A percentile compares a stretch with the other conserved stretches of the same genome.
These are phyloP conservation scores for Spisula solida DNA, from an alignment of 2,888 invertebrate genomes.

Conservation along the genomic window DNA sequence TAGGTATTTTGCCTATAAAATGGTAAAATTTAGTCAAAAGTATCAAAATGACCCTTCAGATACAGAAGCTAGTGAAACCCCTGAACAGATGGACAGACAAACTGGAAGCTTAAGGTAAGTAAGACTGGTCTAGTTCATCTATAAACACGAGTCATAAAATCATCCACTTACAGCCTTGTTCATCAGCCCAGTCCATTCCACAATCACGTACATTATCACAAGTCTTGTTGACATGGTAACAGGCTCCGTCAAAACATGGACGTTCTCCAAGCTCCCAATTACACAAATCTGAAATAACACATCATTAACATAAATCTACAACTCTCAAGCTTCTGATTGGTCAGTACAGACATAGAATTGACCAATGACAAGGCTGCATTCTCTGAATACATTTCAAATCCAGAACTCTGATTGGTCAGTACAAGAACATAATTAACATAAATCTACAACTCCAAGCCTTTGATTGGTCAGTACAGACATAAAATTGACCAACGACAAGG, in stretches of 20 bases:
- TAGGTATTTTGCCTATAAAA: no score
- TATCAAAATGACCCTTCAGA: no score
- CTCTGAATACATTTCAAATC: no score
- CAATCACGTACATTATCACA: conserved; percentile 95
- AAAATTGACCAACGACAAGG: no score
- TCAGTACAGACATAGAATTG: neutral
- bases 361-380: no score
- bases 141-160: no score
- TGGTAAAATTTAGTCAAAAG: no score
- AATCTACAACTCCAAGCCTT: neutral
- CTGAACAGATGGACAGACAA: no score
- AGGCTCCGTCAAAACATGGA: conserved; percentile 92
- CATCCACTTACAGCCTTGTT: conserved; percentile 84
- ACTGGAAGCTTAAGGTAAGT: no score
- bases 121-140: no score
- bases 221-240: conserved; percentile 92
- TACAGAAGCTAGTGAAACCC: no score
- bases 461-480: neutral
- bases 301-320: neutral
- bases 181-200: conserved; percentile 89
- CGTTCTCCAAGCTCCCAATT: conserved; percentile 90
- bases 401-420: no score
- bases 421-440: neutral
- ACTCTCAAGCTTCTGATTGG: neutral
- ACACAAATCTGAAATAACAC: conserved; percentile 70